These are phyloP conservation scores for Girardinichthys multiradiatus DNA, from an alignment of 2,113 vertebrate species.

Conservation along the genomic window DNA sequence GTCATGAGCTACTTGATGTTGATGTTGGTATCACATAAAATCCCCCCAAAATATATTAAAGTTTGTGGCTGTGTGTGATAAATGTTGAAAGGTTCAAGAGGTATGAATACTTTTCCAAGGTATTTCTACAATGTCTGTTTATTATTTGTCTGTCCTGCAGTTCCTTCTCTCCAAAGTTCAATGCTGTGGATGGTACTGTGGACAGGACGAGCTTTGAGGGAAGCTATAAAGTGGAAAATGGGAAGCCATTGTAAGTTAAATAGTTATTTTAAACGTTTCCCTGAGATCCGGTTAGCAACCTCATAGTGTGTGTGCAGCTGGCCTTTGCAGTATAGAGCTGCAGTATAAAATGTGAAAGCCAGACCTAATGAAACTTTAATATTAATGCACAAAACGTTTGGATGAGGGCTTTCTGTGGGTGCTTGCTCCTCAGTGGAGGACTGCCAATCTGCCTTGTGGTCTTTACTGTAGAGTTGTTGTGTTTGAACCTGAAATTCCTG, in stretches of 20 bases:
- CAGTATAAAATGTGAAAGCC: not conserved
- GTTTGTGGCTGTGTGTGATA: not conserved
- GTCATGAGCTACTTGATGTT: not conserved
- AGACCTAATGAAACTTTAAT: slow-evolving; percentile 10
- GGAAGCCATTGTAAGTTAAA: slow-evolving; percentile 76
- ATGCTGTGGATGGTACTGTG: slow-evolving; percentile 81
- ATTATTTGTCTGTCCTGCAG: slow-evolving; percentile 52
- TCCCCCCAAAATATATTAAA: not conserved
- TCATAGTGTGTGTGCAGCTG: not conserved
- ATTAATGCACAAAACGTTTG: not conserved
- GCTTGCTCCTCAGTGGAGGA: not conserved
- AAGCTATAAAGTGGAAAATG: slow-evolving; percentile 70
- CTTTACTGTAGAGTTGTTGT: not conserved
- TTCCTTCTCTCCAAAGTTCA: slow-evolving; percentile 86
- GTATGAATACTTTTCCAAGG: too few relatives aligned
- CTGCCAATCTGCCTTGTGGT: not conserved
- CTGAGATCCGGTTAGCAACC: not conserved
- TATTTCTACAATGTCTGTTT: not conserved
- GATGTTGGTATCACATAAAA: too few relatives aligned
- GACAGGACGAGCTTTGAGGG: slow-evolving; percentile 85
- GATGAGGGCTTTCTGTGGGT: not conserved
- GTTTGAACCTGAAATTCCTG: not conserved
- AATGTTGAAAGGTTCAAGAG: not conserved
- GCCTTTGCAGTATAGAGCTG: not conserved
- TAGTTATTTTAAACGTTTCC: not conserved